These are phyloP conservation scores for Microctonus hyperodae DNA, from an alignment of 2,888 invertebrate species.

Conservation along the genomic window DNA sequence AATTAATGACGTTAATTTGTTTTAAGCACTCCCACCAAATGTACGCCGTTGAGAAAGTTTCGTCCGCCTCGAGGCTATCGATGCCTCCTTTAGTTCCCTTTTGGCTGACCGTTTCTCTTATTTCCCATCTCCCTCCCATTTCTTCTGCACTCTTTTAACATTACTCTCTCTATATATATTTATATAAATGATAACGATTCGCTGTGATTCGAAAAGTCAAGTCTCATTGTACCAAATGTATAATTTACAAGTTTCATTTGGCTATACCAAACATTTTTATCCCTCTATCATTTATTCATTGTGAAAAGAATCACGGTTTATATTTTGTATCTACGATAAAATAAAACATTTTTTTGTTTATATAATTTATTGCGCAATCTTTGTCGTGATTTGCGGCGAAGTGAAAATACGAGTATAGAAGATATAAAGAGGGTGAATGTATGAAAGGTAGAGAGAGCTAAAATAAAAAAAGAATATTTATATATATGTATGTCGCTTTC, in stretches of 20 bases:
- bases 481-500: constrained; percentile 21
- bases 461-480: constrained; percentile 16
- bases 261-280: background rate
- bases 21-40: constrained; percentile 41
- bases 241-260: background rate
- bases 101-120: constrained; percentile 37
- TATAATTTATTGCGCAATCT: constrained; percentile 23
- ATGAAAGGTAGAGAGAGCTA: constrained; percentile 15
- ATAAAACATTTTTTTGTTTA: background rate
- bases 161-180: constrained; percentile 6
- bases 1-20: constrained; percentile 57
- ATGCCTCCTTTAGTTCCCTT: constrained; percentile 31
- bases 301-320: too few species aligned
- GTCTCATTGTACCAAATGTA: background rate
- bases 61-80: constrained; percentile 38
- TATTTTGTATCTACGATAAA: background rate
- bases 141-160: background rate
- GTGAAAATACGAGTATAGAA: constrained; percentile 20
- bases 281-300: too few species aligned
- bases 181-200: constrained; percentile 19
- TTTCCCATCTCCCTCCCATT: background rate
- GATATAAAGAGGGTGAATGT: constrained; percentile 21
- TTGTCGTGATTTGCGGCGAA: constrained; percentile 33
- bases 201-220: background rate
- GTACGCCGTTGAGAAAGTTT: constrained; percentile 39